phyloP scores from a whole-genome alignment of 2,113 vertebrate species.

The Prunella himalayana region DNA sequence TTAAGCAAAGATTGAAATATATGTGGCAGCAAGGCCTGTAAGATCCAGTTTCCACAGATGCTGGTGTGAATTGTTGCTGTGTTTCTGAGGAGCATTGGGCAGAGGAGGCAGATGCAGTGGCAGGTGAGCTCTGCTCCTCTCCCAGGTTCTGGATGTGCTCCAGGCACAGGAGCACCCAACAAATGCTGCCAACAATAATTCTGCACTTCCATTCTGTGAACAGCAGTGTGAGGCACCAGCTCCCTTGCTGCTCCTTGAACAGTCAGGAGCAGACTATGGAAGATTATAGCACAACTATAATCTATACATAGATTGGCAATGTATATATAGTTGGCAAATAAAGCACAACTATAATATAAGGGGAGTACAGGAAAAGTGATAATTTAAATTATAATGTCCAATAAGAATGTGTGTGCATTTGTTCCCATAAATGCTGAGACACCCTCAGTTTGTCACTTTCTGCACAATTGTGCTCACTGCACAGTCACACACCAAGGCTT shows the following conservation, averaged over 20 bases:
- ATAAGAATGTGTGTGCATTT: conserved; percentile 16
- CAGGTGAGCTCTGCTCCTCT: neutral
- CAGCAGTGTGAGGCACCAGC: neutral
- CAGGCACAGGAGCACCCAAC: neutral
- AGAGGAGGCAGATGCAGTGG: neutral
- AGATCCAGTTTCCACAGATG: neutral
- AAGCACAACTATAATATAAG: neutral
- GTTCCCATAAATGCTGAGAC: neutral
- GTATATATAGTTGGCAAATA: too few relatives aligned
- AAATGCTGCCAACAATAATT: neutral
- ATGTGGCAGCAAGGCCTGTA: neutral
- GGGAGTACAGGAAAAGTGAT: conserved; percentile 6
- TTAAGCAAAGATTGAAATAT: neutral
- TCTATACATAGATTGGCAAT: too few relatives aligned
- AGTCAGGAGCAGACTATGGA: neutral
- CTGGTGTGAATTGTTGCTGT: neutral
- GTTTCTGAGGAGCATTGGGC: neutral
- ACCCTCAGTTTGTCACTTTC: neutral
- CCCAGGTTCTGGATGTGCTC: neutral
- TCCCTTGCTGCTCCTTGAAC: neutral
- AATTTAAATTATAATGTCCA: conserved; percentile 8
- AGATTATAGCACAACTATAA: neutral
- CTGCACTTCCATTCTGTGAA: neutral
- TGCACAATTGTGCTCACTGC: neutral
- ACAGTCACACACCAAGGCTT: neutral